These are phyloP conservation scores for Coronaproctus castanopsis DNA, from an alignment of 2,888 invertebrate species.

Conservation along the genomic window DNA sequence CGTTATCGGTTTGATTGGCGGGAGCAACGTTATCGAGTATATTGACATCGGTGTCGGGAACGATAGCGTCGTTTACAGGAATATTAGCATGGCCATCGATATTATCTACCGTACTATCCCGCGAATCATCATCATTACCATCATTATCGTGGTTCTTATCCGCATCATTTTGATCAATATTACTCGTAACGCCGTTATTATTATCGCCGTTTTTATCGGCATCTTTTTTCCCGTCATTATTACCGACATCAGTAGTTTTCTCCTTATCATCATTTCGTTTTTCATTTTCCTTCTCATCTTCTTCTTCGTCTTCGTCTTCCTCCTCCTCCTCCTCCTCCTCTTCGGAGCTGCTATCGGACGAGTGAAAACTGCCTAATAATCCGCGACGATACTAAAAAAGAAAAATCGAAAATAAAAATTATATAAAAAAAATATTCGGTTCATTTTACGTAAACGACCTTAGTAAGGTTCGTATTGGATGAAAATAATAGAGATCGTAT, in stretches of 20 bases:
- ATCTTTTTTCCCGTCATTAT: neutral
- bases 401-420: slow-evolving; percentile 2
- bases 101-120: neutral
- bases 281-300: neutral
- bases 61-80: no score
- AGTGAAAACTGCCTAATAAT: slow-evolving; percentile 24
- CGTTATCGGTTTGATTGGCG: no score
- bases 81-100: neutral
- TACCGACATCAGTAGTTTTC: neutral
- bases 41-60: no score
- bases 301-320: neutral
- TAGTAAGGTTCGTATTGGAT: no score
- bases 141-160: neutral
- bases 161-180: no score
- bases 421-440: neutral
- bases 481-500: no score
- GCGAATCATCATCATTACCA: neutral
- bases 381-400: slow-evolving; percentile 30
- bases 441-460: no score
- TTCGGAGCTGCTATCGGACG: slow-evolving; percentile 39
- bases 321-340: slow-evolving; percentile 30
- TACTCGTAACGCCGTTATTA: no score
- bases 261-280: neutral
- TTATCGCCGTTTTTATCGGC: neutral
- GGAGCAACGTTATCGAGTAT: no score